These are phyloP conservation scores for Mirounga angustirostris DNA, from an alignment of 2,113 vertebrate species.

Conservation along the genomic window DNA sequence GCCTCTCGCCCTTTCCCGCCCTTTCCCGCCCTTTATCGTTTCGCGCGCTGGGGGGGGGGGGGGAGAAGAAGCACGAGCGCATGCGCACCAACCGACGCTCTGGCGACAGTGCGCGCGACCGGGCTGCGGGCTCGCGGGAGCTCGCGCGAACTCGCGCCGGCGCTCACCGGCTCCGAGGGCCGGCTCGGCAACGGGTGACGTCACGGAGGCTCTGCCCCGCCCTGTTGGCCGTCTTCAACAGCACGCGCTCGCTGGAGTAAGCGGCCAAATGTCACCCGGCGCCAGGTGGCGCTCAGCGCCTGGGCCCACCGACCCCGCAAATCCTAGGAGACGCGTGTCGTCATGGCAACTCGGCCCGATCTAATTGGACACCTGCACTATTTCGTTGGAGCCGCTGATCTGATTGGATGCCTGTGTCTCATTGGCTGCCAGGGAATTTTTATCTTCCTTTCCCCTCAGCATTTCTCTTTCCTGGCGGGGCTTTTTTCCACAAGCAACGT, in stretches of 20 bases:
- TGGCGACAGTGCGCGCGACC: too few species aligned
- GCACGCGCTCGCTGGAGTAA: neutral
- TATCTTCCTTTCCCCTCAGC: neutral
- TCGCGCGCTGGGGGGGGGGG: neutral
- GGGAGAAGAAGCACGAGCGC: neutral
- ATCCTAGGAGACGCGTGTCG: neutral
- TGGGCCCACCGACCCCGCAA: rapidly evolving
- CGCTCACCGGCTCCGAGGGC: neutral
- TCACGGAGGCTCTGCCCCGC: neutral
- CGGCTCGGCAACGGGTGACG: neutral
- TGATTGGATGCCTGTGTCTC: conserved; percentile 39
- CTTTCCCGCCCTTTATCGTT: conserved; percentile 33
- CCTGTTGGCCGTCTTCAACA: neutral
- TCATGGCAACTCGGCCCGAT: conserved; percentile 57
- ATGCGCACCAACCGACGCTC: neutral
- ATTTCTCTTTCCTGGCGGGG: neutral
- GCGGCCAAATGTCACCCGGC: neutral
- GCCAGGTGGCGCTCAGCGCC: neutral
- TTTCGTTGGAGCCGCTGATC: neutral
- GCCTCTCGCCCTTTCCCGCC: neutral
- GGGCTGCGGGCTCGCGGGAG: neutral
- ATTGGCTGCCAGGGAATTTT: conserved; percentile 37
- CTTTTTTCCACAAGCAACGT: neutral
- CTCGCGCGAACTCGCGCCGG: neutral
- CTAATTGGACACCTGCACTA: neutral